Base-by-base conservation (phyloP, 1,140 invertebrate species). In the Calliopsis andreniformis region DNA sequence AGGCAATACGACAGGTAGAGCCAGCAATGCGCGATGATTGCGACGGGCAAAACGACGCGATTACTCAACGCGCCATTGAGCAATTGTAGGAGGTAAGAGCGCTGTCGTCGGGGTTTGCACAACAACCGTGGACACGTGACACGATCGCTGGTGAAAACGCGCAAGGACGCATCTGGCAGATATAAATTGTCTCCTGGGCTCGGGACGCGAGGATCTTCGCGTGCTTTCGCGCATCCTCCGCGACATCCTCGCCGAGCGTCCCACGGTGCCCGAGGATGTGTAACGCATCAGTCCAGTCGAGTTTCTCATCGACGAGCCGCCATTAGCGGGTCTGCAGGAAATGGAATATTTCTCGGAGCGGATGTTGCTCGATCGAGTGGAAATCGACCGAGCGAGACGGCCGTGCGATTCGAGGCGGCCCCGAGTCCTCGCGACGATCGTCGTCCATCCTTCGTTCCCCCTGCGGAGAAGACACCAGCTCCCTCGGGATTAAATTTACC, bases 61-160 rank as follows among this genome's bases (percentile, higher is more conserved):
- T 83, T 82, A 73, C 75, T 63, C 79, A 83, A 83, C 47, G 51
- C 51, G 59, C 59, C 79, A 82, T 83, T 83, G 80, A 81, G 80
- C 75, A 83, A 81, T 83, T 66, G 68, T 69, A 72, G 75, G 58
- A 78, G 75, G 73, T 14, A 62, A 51, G 78, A 81, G 51, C 20
- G 43, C 47, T 14, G 64, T 39, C 42, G 28, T 66, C 23, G 56
- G 61, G 32, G 20, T 81, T 83, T 83, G 79, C 68, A 83, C 81
- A 83, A 82, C 59, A 53, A 55, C 55, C 23, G 45, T 64, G 30
- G 58, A 35, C 30, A 53, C 66, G 18, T 61, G 47, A 43, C 72
- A 23, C 28, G 51, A 6, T 66, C 58, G 25, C 42, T 32, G 39
- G 53, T 61, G 76, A 67, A 72, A 78, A 80, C 58, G 67, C 75